Evolutionary conservation across 1,140 invertebrate species (phyloP), one percentile per base, ranked within the genome.

Genomic region (Leptinotarsa defecta): DNA sequence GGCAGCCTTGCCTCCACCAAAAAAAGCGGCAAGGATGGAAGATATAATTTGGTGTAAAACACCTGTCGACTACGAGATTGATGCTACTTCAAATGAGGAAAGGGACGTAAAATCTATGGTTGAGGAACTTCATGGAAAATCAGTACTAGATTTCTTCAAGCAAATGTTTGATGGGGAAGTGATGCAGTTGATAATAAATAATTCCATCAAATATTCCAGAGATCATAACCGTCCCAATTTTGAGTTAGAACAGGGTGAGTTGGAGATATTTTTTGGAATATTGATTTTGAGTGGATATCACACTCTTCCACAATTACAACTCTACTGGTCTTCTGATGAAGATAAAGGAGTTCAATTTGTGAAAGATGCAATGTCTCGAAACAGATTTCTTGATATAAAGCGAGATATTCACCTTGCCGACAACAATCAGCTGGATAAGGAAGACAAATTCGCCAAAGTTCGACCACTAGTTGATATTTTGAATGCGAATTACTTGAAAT

Each of bases 401-500:
- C 34, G 48, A 6, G 67, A 76, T 61, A 49, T 76, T 17, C 75
- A 85, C 76, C 74, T 84, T 11, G 22, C 48, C 22, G 81, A 85
- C 71, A 85, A 86, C 73, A 69, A 43, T 43, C 61, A 75, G 11
- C 63, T 84, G 62, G 71, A 81, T 70, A 77, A 80, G 68, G 81
- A n/a, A n/a, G n/a, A n/a, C n/a, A n/a, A n/a, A n/a, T n/a, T n/a
- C n/a, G n/a, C n/a, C n/a, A n/a, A n/a, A 81, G 19, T 85, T 19
- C 75, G 79, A 67, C 75, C 71, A 48, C 75, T 81, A 13, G 76
- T 82, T 27, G 64, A 74, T 57, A 43, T 70, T n/a, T 52, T 77
- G 15, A 85, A 86, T 83, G 78, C 83, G 79, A 86, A 81, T 80
- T 83, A 82, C 78, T 80, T 84, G 71, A 80, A 84, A 78, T 84